Evolutionary conservation across 2,113 vertebrate species (phyloP), one percentile per base, ranked within the genome.

Genomic region (Petrocephalus zakoni): DNA sequence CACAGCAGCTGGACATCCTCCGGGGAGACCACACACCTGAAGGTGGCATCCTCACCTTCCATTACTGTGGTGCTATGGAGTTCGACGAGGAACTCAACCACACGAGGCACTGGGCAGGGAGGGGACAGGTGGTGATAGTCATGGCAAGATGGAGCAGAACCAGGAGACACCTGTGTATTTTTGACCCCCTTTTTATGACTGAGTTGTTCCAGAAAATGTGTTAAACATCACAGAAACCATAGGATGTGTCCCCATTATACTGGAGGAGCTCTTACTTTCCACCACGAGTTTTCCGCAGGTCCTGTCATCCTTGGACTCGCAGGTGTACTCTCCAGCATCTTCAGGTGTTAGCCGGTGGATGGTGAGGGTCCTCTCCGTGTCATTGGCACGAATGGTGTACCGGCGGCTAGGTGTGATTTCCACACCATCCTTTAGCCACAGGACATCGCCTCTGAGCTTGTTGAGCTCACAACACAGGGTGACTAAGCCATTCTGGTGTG

Each of bases 21-120:
- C 0, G 98, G 97, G 1, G 97, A 97, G 49, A 99, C 96, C 84
- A 99, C 95, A 72, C 97, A 98, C 90, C 97, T 97, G 91, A 98
- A 98, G 0, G 93, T 97, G 89, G 97, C 98, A 0, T 98, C 95
- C 0, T 99, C 98, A 0, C 97, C 98, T 88, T 99, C 98, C 0
- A 97, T 95, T 88, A 99, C 97, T 0, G 95, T 97, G 53, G 97
- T 93, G 89, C 93, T 98, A 87, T 96, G 97, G 90, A 99, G 95
- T 90, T 98, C 97, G 0, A 94, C 96, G 84, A 98, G 91, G 90
- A 99, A 96, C 92, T 97, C 98, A 87, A 96, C 96, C 56, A 96
- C 96, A 1, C 96, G 96, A 21, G 96, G 97, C 92, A 97, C 98
- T 99, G 93, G 51, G 88, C 53, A 49, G 49, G 83, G 51, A 1